Conservation (phyloP, 2,797 vertebrate species). For the Knipowitschia caucasica region DNA sequence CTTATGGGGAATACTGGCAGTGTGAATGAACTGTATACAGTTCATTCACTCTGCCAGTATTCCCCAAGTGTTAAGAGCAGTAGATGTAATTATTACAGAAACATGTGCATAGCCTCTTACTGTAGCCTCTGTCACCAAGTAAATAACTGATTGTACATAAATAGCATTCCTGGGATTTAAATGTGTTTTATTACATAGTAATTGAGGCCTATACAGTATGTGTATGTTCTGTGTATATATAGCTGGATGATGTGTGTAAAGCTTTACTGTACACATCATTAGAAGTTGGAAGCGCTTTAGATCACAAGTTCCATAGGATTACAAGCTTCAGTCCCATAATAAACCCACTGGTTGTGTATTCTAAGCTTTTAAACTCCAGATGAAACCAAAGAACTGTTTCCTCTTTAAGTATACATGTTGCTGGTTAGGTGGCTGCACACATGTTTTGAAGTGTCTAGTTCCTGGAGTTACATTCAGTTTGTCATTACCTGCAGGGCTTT, state of each 20-base stretch:
- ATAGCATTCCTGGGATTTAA: not conserved
- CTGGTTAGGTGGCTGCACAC: not conserved
- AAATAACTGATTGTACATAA: not conserved
- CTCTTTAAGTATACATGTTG: constrained; percentile 10
- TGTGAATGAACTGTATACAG: no score
- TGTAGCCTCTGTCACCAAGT: not conserved
- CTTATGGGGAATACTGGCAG: no score
- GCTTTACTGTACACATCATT: not conserved
- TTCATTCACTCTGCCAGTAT: no score
- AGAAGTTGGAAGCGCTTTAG: constrained; percentile 3
- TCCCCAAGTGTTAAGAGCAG: no score
- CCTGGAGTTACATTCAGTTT: constrained; percentile 18
- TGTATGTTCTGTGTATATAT: not conserved
- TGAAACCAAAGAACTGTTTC: not conserved
- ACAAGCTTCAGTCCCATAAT: constrained; percentile 28
- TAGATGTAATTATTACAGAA: no score
- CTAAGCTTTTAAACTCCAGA: not conserved
- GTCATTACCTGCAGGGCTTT: constrained; percentile 25
- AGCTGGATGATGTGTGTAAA: not conserved
- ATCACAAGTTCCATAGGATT: constrained; percentile 24
- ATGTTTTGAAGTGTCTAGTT: constrained; percentile 10
- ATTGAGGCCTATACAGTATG: not conserved
- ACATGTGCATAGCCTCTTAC: not conserved
- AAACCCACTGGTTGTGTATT: not conserved
- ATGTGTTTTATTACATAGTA: not conserved